These are phyloP conservation scores for Eilema sororculum DNA, from an alignment of 2,888 invertebrate genomes.

Conservation along the genomic window DNA sequence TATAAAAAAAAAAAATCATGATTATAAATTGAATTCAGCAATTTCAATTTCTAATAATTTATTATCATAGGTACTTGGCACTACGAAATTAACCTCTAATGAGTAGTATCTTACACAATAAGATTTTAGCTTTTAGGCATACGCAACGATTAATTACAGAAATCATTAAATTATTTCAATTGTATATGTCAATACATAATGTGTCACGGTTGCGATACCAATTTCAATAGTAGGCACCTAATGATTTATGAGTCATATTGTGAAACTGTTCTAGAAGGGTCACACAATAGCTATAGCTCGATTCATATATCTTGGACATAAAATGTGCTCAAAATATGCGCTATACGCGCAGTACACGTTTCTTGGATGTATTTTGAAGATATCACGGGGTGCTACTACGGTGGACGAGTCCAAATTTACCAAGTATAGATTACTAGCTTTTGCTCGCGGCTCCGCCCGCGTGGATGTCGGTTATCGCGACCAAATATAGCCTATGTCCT, in stretches of 20 bases:
- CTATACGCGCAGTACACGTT: too few relatives aligned
- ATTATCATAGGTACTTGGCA: background rate
- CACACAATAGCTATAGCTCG: conserved; percentile 2
- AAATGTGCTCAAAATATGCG: too few relatives aligned
- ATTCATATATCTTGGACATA: too few relatives aligned
- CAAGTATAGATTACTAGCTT: too few relatives aligned
- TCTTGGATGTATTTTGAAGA: too few relatives aligned
- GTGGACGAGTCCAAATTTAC: too few relatives aligned
- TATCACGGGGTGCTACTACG: too few relatives aligned
- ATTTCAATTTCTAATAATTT: conserved; percentile 1
- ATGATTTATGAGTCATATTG: conserved; percentile 33
- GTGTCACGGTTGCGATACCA: conserved; percentile 33
- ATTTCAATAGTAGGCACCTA: conserved; percentile 26
- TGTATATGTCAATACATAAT: conserved; percentile 29
- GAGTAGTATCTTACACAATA: conserved; percentile 5
- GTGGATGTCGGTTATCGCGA: too few relatives aligned
- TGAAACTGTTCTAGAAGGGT: conserved; percentile 26
- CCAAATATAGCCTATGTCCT: too few relatives aligned
- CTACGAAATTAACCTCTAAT: conserved; percentile 4
- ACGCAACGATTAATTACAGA: conserved; percentile 29
- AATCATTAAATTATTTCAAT: conserved; percentile 38
- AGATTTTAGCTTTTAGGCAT: background rate
- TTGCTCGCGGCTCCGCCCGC: too few relatives aligned
- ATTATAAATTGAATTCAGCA: background rate
- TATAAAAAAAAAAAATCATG: background rate